Evolutionary conservation across 2,888 invertebrate species (phyloP).

Genomic region (Cotesia congregata): DNA sequence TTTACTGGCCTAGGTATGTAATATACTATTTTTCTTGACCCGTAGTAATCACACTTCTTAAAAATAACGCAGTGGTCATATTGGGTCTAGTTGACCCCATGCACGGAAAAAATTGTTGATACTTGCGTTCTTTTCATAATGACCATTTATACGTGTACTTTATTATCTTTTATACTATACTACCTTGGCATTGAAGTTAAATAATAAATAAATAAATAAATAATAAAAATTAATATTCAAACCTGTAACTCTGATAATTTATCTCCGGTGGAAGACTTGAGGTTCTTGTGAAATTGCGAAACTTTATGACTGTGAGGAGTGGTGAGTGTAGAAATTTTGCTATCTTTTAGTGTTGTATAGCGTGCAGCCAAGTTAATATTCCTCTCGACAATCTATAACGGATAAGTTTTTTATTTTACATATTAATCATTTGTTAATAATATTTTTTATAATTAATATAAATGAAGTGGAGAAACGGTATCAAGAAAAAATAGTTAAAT

Average conservation of each 20-base stretch:
- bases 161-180: background rate
- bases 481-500: conserved; percentile 44
- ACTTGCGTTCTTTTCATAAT: too few species aligned
- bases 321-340: conserved; percentile 89
- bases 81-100: too few species aligned
- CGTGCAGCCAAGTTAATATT: conserved; percentile 80
- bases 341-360: conserved; percentile 91
- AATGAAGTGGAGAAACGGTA: conserved; percentile 69
- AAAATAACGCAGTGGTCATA: too few species aligned
- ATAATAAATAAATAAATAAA: background rate
- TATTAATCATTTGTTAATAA: conserved; percentile 28
- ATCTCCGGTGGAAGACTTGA: conserved; percentile 88
- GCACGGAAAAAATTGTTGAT: too few species aligned
- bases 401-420: conserved; percentile 59
- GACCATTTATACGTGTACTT: too few species aligned
- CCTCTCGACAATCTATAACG: conserved; percentile 73
- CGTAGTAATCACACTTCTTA: too few species aligned
- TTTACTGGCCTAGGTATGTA: too few species aligned
- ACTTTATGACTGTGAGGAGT: conserved; percentile 92
- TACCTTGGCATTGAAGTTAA: background rate
- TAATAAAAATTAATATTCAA: conserved; percentile 63
- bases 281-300: conserved; percentile 93
- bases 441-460: conserved; percentile 45
- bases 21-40: too few species aligned
- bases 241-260: conserved; percentile 91